These are phyloP conservation scores for Pimephales promelas DNA, from an alignment of 2,113 vertebrate genomes.

Conservation along the genomic window DNA sequence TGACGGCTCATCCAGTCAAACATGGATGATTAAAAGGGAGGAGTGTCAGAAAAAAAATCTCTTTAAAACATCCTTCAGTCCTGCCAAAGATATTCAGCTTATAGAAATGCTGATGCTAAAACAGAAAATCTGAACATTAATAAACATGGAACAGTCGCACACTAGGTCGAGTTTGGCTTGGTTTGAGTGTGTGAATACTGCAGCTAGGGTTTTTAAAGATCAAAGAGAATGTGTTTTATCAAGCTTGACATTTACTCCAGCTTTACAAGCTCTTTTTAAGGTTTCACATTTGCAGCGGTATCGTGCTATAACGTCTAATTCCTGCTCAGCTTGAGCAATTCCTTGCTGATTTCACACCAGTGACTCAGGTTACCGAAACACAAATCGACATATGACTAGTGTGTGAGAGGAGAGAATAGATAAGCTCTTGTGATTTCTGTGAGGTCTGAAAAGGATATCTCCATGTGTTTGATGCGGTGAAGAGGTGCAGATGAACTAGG, in stretches of 20 bases:
- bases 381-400: constrained; percentile 26
- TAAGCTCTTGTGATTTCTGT: constrained; percentile 16
- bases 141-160: constrained; percentile 34
- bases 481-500: constrained; percentile 53
- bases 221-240: constrained; percentile 59
- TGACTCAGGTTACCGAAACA: constrained; percentile 35
- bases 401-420: constrained; percentile 1
- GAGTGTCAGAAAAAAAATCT: too few species aligned
- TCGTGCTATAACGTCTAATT: constrained; percentile 15
- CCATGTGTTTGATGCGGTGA: constrained; percentile 54
- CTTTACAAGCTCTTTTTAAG: constrained; percentile 47
- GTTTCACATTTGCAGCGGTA: constrained; percentile 13
- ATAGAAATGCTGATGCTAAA: constrained; percentile 54
- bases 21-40: too few species aligned
- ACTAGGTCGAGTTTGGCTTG: constrained; percentile 36
- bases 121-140: constrained; percentile 53
- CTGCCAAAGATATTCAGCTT: neutral
- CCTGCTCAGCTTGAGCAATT: constrained; percentile 44
- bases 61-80: neutral
- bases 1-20: too few species aligned
- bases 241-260: constrained; percentile 61
- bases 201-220: constrained; percentile 51
- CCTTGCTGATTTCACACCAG: constrained; percentile 45
- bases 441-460: constrained; percentile 9
- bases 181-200: constrained; percentile 31